These are phyloP conservation scores for Thera obeliscata DNA, from an alignment of 2,888 invertebrate genomes.

Conservation along the genomic window DNA sequence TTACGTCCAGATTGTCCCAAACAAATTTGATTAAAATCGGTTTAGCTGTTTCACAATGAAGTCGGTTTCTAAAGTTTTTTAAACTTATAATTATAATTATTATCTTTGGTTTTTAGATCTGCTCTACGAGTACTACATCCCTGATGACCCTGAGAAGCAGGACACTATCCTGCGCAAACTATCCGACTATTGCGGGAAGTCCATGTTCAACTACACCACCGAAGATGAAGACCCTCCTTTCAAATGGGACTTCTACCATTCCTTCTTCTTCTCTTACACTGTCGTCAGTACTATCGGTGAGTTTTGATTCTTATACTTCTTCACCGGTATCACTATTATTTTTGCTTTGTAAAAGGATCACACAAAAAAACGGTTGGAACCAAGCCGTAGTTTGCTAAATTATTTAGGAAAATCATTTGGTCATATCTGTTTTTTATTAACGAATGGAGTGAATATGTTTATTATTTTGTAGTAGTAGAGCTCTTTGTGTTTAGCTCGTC, in stretches of 20 bases:
- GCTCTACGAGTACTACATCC: conserved; percentile 84
- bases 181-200: conserved; percentile 89
- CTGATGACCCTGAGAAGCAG: conserved; percentile 81
- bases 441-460: too few species aligned
- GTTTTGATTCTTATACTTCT: conserved; percentile 39
- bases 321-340: background rate
- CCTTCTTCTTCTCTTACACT: conserved; percentile 95
- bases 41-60: too few species aligned
- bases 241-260: conserved; percentile 95
- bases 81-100: too few species aligned
- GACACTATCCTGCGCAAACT: conserved; percentile 86
- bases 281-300: conserved; percentile 96
- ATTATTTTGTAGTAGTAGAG: too few species aligned
- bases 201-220: conserved; percentile 87
- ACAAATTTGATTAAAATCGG: too few species aligned
- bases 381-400: too few species aligned
- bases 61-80: too few species aligned
- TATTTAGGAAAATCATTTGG: too few species aligned
- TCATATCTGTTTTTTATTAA: too few species aligned
- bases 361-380: too few species aligned
- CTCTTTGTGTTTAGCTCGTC: too few species aligned
- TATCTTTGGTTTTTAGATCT: conserved; percentile 80
- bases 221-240: conserved; percentile 85
- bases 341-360: background rate
- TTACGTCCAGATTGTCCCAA: too few species aligned